Evolutionary conservation across 92 coral and sea anemone genomes (phyloP).

Genomic region (Isaurus tuberculatus): DNA sequence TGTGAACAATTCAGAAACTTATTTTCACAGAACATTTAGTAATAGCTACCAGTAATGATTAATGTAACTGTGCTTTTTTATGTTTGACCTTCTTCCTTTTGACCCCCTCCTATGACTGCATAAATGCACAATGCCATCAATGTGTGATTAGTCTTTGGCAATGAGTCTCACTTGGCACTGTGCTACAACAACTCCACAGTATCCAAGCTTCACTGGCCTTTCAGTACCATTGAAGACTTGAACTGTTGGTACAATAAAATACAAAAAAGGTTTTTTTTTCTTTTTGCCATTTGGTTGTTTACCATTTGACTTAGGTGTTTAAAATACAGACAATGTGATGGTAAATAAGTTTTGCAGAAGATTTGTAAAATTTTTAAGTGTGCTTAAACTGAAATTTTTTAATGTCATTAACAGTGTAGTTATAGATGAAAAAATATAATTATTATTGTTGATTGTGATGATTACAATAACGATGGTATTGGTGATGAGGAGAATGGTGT

Average conservation of each 20-base stretch:
- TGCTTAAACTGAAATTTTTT: too few species aligned
- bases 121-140: slow-evolving; percentile 2
- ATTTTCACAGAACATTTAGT: too few species aligned
- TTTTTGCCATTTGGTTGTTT: background rate
- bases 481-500: background rate
- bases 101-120: too few species aligned
- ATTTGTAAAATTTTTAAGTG: too few species aligned
- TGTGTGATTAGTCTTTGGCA: background rate
- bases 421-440: too few species aligned
- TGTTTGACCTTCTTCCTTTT: too few species aligned
- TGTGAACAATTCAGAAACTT: too few species aligned
- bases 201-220: slow-evolving; percentile 33
- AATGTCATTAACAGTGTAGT: background rate
- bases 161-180: slow-evolving; percentile 4
- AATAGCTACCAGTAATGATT: too few species aligned
- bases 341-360: too few species aligned
- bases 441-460: background rate
- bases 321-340: too few species aligned
- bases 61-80: too few species aligned
- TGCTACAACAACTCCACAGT: slow-evolving; percentile 34
- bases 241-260: slow-evolving; percentile 33
- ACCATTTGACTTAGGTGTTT: too few species aligned
- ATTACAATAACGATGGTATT: background rate
- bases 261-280: background rate
- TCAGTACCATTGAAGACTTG: slow-evolving; percentile 35